Evolutionary conservation across 2,113 vertebrate genomes (phyloP).

Genomic region (Pterophyllum scalare): DNA sequence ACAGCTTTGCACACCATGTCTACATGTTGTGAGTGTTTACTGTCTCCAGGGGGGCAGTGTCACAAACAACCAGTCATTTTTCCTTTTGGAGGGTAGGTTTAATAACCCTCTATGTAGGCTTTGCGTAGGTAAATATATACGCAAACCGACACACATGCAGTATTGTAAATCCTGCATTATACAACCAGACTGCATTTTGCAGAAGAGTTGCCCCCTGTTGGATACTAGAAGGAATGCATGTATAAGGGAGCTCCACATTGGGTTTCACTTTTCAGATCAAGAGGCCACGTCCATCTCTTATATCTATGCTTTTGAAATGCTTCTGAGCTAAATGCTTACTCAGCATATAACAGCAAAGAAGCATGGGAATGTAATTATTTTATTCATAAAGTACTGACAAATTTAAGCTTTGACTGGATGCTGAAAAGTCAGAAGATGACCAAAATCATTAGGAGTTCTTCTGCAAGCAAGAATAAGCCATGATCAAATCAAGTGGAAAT

Average conservation of each 20-base stretch:
- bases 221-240: background rate
- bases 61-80: background rate
- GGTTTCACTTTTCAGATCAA: background rate
- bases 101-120: no score
- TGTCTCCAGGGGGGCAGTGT: background rate
- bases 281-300: background rate
- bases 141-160: background rate
- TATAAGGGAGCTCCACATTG: background rate
- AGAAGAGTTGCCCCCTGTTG: background rate
- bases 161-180: background rate
- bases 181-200: background rate
- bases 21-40: background rate
- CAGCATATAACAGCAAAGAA: background rate
- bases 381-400: background rate
- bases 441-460: rapidly evolving
- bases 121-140: background rate
- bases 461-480: background rate
- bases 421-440: background rate
- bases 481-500: no score
- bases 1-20: rapidly evolving
- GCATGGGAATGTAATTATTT: rapidly evolving
- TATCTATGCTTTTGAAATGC: background rate
- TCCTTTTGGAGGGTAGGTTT: background rate
- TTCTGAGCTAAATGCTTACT: background rate
- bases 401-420: constrained; percentile 1